Evolutionary conservation across 2,888 invertebrate genomes (phyloP).

Genomic region (Pterostichus madidus): DNA sequence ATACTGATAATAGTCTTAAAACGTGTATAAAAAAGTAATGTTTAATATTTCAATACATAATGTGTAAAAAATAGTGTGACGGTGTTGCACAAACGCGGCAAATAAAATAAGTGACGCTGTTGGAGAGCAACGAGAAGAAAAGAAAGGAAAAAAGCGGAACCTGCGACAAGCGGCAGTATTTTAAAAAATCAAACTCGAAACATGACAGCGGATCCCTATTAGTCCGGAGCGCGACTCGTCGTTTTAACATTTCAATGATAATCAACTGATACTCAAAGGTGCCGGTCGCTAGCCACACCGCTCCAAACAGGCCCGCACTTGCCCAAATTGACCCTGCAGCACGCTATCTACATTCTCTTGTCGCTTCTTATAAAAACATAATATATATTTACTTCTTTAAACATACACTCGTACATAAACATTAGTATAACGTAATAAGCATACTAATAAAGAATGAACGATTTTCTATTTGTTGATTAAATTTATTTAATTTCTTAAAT

Average conservation of each 20-base stretch:
- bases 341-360: not conserved
- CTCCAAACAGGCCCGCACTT: not conserved
- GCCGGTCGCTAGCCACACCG: constrained; percentile 53
- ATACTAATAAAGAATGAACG: too few relatives aligned
- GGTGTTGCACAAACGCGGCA: constrained; percentile 14
- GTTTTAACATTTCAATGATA: constrained; percentile 67
- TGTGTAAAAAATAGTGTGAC: constrained; percentile 12
- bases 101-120: constrained; percentile 19
- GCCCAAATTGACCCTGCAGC: not conserved
- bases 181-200: constrained; percentile 66
- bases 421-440: too few relatives aligned
- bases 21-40: not conserved
- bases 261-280: constrained; percentile 67
- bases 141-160: constrained; percentile 20
- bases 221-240: constrained; percentile 62
- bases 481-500: too few relatives aligned
- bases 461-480: too few relatives aligned
- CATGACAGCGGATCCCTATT: constrained; percentile 66
- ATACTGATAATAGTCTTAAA: not conserved
- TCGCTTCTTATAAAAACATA: too few relatives aligned
- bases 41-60: not conserved
- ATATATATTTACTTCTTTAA: too few relatives aligned
- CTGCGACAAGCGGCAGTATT: constrained; percentile 65
- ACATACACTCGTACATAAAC: too few relatives aligned
- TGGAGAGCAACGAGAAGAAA: constrained; percentile 34